Evolutionary conservation across 2,797 vertebrate species (phyloP).

Genomic region (Pseudopleuronectes americanus): DNA sequence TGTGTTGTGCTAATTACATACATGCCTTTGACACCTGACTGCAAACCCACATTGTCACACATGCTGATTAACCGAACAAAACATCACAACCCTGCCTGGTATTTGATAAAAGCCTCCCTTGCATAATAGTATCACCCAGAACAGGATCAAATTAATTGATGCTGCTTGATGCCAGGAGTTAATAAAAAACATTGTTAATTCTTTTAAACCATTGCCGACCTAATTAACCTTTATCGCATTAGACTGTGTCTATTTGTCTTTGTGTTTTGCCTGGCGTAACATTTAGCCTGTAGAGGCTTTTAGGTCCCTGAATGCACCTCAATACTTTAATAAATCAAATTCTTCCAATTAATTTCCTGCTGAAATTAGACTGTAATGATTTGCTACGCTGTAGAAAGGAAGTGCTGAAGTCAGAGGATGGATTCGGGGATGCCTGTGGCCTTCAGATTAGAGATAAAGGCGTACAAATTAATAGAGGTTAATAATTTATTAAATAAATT

Average conservation of each 20-base stretch:
- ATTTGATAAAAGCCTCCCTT: constrained; percentile 55
- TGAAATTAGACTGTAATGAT: constrained; percentile 18
- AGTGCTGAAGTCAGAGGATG: constrained; percentile 13
- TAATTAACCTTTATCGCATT: constrained; percentile 71
- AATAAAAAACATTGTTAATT: constrained; percentile 47
- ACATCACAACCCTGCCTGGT: constrained; percentile 44
- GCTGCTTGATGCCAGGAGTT: constrained; percentile 53
- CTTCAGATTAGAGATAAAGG: constrained; percentile 17
- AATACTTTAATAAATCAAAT: constrained; percentile 2
- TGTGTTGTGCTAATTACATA: constrained; percentile 61
- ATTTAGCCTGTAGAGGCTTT: constrained; percentile 21
- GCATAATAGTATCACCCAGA: constrained; percentile 48
- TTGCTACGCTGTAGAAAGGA: neutral
- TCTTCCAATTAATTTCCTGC: constrained; percentile 25
- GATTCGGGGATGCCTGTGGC: neutral
- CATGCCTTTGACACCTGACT: constrained; percentile 26
- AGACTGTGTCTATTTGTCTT: constrained; percentile 43
- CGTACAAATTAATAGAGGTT: constrained; percentile 8
- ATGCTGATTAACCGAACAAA: constrained; percentile 59
- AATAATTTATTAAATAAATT: constrained; percentile 27
- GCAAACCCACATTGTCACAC: constrained; percentile 31
- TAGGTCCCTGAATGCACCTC: constrained; percentile 5
- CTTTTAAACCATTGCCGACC: constrained; percentile 39
- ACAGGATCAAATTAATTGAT: constrained; percentile 70
- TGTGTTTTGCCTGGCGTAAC: constrained; percentile 20